These are phyloP conservation scores for Coenobita brevimanus DNA, from an alignment of 1,140 invertebrate species.

Conservation along the genomic window DNA sequence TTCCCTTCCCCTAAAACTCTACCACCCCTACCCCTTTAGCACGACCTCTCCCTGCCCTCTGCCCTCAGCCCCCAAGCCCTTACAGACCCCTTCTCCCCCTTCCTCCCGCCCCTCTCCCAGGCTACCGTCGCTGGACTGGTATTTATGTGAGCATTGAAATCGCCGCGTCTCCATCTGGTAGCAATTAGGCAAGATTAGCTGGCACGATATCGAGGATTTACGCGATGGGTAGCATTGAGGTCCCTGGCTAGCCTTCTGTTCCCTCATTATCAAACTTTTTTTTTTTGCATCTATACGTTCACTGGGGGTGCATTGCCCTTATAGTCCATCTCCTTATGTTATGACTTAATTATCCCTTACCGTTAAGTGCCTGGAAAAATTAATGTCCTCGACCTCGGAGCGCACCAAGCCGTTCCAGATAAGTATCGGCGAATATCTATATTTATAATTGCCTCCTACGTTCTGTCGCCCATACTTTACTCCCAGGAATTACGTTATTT, in stretches of 20 bases:
- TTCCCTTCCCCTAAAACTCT: too few relatives aligned
- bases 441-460: conserved; percentile 1
- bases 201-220: conserved; percentile 45
- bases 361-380: conserved; percentile 4
- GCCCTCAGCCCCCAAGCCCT: too few relatives aligned
- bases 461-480: too few relatives aligned
- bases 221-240: conserved; percentile 30
- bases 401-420: conserved; percentile 14
- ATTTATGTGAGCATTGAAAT: conserved; percentile 55
- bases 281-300: conserved; percentile 1
- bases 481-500: too few relatives aligned
- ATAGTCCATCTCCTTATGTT: conserved; percentile 34
- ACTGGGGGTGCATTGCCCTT: neutral
- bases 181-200: conserved; percentile 39
- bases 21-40: too few relatives aligned
- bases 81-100: too few relatives aligned
- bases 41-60: too few relatives aligned
- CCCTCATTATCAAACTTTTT: neutral
- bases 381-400: conserved; percentile 17
- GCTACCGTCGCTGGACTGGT: conserved; percentile 10
- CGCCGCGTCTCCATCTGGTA: conserved; percentile 39
- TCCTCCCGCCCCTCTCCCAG: neutral
- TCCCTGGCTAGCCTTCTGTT: conserved; percentile 29
- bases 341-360: conserved; percentile 52
- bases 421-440: conserved; percentile 28